phyloP scores from a whole-genome alignment of 2,113 vertebrate genomes.

The Nannobrachium achirus region DNA sequence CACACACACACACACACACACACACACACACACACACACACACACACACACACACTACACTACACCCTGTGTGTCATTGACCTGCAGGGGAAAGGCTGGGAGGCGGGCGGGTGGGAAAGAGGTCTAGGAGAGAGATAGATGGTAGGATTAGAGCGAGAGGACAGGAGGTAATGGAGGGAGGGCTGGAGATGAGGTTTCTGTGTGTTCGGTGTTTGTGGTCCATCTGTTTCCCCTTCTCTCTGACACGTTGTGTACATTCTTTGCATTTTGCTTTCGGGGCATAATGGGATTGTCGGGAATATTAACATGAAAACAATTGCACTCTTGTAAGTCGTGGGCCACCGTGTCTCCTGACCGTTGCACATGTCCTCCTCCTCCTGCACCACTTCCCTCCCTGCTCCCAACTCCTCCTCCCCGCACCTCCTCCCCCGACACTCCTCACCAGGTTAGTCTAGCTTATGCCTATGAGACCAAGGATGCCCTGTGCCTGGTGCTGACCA shows the following conservation, averaged over 20 bases:
- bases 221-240: constrained; percentile 3
- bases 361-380: background rate
- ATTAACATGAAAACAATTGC: too few relatives aligned
- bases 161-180: background rate
- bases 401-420: constrained; percentile 28
- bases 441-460: constrained; percentile 87
- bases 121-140: constrained; percentile 39
- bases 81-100: constrained; percentile 21
- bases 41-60: constrained; percentile 12
- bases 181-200: constrained; percentile 19
- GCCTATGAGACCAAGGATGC: constrained; percentile 89
- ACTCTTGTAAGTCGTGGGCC: too few relatives aligned
- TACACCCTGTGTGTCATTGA: constrained; percentile 62
- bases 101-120: constrained; percentile 36
- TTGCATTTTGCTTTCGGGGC: constrained; percentile 2
- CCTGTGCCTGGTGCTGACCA: constrained; percentile 92
- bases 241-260: constrained; percentile 47
- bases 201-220: constrained; percentile 15
- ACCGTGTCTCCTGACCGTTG: too few relatives aligned
- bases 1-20: too few relatives aligned
- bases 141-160: constrained; percentile 6
- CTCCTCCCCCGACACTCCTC: constrained; percentile 5
- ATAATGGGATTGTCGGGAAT: too few relatives aligned
- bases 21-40: background rate
- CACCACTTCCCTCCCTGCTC: background rate